These are phyloP conservation scores for Blomia tropicalis DNA, from an alignment of 2,888 invertebrate species.

Conservation along the genomic window DNA sequence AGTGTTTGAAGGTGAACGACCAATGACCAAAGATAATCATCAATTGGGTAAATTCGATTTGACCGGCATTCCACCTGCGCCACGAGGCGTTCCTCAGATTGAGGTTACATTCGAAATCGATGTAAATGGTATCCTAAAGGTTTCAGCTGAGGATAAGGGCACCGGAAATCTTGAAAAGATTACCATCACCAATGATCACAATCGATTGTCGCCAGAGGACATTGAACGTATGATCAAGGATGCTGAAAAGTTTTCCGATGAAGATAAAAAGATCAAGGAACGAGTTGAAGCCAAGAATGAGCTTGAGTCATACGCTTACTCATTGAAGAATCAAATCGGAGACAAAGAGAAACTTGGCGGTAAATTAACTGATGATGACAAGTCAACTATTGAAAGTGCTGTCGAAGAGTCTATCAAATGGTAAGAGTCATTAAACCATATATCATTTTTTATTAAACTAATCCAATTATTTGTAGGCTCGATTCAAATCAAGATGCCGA, in stretches of 20 bases:
- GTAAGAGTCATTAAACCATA: slow-evolving; percentile 35
- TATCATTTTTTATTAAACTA: neutral
- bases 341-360: slow-evolving; percentile 95
- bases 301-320: slow-evolving; percentile 90
- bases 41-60: slow-evolving; percentile 93
- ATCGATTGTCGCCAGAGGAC: slow-evolving; percentile 87
- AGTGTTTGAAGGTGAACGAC: slow-evolving; percentile 95
- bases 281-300: slow-evolving; percentile 90
- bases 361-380: slow-evolving; percentile 72
- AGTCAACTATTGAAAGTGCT: slow-evolving; percentile 78
- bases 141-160: slow-evolving; percentile 96
- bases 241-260: slow-evolving; percentile 95
- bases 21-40: slow-evolving; percentile 99
- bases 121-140: slow-evolving; percentile 67
- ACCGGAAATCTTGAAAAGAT: slow-evolving; percentile 97
- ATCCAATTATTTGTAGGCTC: slow-evolving; percentile 37
- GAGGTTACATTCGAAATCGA: slow-evolving; percentile 89
- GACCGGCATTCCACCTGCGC: slow-evolving; percentile 88
- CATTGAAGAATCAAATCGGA: slow-evolving; percentile 83
- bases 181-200: slow-evolving; percentile 95
- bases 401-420: slow-evolving; percentile 93
- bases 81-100: slow-evolving; percentile 79
- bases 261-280: slow-evolving; percentile 91
- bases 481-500: slow-evolving; percentile 87
- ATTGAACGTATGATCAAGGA: slow-evolving; percentile 98